A percentile compares a stretch with the other conserved stretches of the same genome.
phyloP scores from a whole-genome alignment of 2,113 vertebrate genomes.

The Plecturocebus donacophilus region DNA sequence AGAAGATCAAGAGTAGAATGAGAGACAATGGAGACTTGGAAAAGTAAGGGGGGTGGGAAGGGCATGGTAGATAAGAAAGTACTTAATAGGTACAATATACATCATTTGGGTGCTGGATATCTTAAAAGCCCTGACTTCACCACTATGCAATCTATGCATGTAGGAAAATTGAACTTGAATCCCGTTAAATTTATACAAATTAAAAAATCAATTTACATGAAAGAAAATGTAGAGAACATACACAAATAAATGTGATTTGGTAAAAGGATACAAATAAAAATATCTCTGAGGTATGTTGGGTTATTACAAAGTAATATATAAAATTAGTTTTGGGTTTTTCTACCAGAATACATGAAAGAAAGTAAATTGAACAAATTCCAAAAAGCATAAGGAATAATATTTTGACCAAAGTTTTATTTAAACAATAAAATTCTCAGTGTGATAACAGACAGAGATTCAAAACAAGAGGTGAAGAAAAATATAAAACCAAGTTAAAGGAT shows the following conservation, averaged over 20 bases:
- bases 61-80: neutral
- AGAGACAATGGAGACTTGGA: neutral
- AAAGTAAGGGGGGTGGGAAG: neutral
- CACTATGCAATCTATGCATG: neutral
- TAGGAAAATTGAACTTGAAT: neutral
- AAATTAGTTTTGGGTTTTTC: neutral
- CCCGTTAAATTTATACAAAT: neutral
- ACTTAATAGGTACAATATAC: neutral
- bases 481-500: neutral
- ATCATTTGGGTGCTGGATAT: neutral
- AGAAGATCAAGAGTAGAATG: neutral
- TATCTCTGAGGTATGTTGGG: rapidly evolving
- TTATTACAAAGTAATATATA: neutral
- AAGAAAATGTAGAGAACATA: neutral
- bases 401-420: neutral
- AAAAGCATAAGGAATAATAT: neutral
- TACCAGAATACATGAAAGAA: neutral
- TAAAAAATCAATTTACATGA: neutral
- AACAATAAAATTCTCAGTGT: neutral
- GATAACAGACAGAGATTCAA: neutral
- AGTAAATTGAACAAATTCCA: neutral
- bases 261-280: neutral
- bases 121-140: neutral
- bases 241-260: neutral
- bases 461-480: neutral